Evolutionary conservation across 2,888 invertebrate genomes (phyloP), one percentile per base, ranked within the genome.

Genomic region (Stictocephala bisonia): DNA sequence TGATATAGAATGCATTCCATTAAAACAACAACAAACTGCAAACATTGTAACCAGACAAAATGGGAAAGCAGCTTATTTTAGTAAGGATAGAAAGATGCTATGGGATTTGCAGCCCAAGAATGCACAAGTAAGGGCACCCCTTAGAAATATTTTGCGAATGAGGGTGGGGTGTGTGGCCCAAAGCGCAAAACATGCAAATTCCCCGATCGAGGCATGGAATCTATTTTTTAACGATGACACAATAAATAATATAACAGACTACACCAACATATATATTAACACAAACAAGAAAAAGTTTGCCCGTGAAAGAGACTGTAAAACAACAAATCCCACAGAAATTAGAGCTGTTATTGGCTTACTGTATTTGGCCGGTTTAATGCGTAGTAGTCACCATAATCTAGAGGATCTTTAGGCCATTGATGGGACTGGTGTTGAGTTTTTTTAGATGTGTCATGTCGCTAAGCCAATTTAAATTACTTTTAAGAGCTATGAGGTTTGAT

Each of bases 201-300:
- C 48, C 18, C 48, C 48, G 2, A 29, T 58, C 15, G 24, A 58
- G 13, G 27, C 31, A 31, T 58, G 58, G 31, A 7, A 58, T n/a
- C 31, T 58, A 29, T 58, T 31, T 58, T 58, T 31, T 20, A n/a
- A n/a, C n/a, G n/a, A n/a, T n/a, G n/a, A n/a, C n/a, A n/a, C n/a
- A n/a, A 64, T 64, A 9, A 64, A 64, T 64, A 15, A 64, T 20
- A 64, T 64, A 13, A 40, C 64, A n/a, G 35, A 18, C 22, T 20
- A 64, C 22, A 64, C 64, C 7, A 64, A 35, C n/a, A n/a, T 41
- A 40, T 41, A 20, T 40, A 40, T 64, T 3, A 6, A 18, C 7
- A 11, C 9, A 40, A 64, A 64, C 13, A 35, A n/a, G 26, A 9
- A 64, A 18, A 64, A 64, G 9, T 64, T 64, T 40, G 18, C 13